These are phyloP conservation scores for Bathybates hornii DNA, from an alignment of 2,113 vertebrate species.

Conservation along the genomic window DNA sequence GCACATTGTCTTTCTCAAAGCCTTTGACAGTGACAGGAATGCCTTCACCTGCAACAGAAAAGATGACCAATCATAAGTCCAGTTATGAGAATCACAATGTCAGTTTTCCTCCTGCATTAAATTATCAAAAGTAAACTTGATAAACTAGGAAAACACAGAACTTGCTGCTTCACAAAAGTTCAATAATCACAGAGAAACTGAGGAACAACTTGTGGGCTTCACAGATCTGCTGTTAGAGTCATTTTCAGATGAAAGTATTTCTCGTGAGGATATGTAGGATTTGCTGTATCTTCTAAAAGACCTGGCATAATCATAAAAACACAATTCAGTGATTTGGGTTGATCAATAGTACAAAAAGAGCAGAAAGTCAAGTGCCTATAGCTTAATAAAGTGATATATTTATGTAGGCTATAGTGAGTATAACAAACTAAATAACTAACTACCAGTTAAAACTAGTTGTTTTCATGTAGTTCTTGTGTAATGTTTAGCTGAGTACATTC, in stretches of 20 bases:
- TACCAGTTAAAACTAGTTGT: not conserved
- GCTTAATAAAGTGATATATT: not conserved
- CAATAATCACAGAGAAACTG: not conserved
- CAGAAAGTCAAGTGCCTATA: too few relatives aligned
- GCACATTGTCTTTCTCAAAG: not conserved
- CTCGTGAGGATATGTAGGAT: too few relatives aligned
- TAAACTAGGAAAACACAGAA: not conserved
- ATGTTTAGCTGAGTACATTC: not conserved
- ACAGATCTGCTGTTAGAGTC: too few relatives aligned
- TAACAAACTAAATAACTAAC: rapidly evolving
- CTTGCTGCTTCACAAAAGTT: not conserved
- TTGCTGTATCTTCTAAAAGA: too few relatives aligned
- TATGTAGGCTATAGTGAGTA: not conserved
- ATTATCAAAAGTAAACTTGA: not conserved
- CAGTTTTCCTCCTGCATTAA: not conserved
- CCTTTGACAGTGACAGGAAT: rapidly evolving
- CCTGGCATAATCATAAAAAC: too few relatives aligned
- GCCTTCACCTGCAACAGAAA: not conserved
- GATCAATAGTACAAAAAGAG: too few relatives aligned
- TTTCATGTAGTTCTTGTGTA: not conserved
- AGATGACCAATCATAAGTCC: not conserved
- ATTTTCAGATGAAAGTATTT: too few relatives aligned
- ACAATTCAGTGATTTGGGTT: too few relatives aligned
- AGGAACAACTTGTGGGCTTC: not conserved
- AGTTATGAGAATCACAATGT: not conserved